phyloP scores from a whole-genome alignment of 1,140 invertebrate genomes.

The Polypedilum pembai region DNA sequence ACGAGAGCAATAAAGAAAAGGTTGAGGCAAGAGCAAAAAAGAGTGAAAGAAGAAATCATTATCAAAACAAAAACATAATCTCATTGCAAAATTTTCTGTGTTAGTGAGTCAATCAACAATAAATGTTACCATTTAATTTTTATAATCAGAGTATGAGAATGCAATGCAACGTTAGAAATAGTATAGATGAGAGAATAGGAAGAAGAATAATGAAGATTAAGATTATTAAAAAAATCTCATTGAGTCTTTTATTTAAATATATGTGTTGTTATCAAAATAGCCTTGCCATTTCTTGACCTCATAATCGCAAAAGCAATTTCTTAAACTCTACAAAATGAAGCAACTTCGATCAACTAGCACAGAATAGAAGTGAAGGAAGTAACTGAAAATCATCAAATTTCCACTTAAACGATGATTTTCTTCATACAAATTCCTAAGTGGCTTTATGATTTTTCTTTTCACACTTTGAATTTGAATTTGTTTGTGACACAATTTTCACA shows the following conservation, averaged over 20 bases:
- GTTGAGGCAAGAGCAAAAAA: neutral
- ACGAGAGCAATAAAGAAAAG: neutral
- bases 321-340: conserved; percentile 2
- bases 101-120: too few species aligned
- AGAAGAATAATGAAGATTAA: neutral
- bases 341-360: neutral
- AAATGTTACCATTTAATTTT: too few species aligned
- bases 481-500: too few species aligned
- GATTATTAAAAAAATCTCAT: conserved; percentile 3
- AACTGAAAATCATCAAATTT: too few species aligned
- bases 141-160: neutral
- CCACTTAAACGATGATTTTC: too few species aligned
- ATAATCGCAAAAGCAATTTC: conserved; percentile 24
- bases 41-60: neutral
- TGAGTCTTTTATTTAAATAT: neutral
- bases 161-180: neutral
- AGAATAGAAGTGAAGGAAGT: too few species aligned
- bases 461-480: too few species aligned
- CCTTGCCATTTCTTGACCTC: conserved; percentile 23
- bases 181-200: neutral
- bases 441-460: too few species aligned
- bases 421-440: too few species aligned
- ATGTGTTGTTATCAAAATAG: conserved; percentile 19
- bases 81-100: neutral
- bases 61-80: conserved; percentile 4